Conservation (phyloP, 2,797 vertebrate species). For the Ispidina lecontei region DNA sequence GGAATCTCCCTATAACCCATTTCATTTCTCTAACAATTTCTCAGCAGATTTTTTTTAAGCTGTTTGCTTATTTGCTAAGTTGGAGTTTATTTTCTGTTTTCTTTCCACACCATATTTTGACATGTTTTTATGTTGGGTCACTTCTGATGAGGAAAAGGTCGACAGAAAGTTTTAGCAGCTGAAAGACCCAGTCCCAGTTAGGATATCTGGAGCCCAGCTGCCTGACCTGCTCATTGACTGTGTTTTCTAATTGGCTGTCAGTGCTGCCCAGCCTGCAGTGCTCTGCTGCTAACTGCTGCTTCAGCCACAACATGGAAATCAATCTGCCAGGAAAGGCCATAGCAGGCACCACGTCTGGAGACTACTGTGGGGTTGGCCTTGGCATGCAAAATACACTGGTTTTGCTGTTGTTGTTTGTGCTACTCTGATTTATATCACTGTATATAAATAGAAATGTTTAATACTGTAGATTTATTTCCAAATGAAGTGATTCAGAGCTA, state of each 20-base stretch:
- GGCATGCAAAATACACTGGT: slow-evolving; percentile 30
- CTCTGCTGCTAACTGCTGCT: slow-evolving; percentile 65
- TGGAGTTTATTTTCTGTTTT: not conserved
- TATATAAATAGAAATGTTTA: not conserved
- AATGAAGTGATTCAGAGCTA: slow-evolving; percentile 32
- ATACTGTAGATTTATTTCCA: slow-evolving; percentile 37
- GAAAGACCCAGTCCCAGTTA: too few species aligned
- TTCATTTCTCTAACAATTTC: too few species aligned
- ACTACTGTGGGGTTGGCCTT: slow-evolving; percentile 62
- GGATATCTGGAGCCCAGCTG: not conserved
- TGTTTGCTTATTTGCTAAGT: too few species aligned
- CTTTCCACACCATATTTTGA: too few species aligned
- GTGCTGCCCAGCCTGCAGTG: slow-evolving; percentile 41
- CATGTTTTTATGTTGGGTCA: too few species aligned
- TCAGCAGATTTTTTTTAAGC: too few species aligned
- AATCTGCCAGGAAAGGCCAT: slow-evolving; percentile 76
- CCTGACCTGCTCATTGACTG: slow-evolving; percentile 76
- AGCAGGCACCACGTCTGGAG: slow-evolving; percentile 56
- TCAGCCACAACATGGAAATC: slow-evolving; percentile 79
- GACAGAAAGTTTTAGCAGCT: too few species aligned
- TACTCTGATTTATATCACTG: not conserved
- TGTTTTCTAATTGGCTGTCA: slow-evolving; percentile 78
- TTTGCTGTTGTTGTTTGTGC: slow-evolving; percentile 14
- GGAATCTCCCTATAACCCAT: not conserved
- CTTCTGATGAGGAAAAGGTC: too few species aligned